Conservation (phyloP, 2,113 vertebrate species). For the Petrocephalus zakoni region DNA sequence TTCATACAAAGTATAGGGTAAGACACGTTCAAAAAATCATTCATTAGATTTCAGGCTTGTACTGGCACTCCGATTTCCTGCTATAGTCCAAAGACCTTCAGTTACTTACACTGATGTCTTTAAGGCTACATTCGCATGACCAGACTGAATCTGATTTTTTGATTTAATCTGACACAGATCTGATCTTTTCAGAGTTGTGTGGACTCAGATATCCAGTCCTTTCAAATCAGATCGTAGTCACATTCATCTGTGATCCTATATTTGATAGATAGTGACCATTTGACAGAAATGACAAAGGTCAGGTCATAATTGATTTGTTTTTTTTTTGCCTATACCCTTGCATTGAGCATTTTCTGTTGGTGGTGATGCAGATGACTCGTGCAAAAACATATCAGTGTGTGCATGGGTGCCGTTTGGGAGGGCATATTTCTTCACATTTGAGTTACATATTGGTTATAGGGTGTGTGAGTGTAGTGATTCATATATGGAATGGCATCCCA, state of each 20-base stretch:
- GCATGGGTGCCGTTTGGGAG: not conserved
- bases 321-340: not conserved
- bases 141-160: too few species aligned
- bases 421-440: not conserved
- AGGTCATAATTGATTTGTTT: not conserved
- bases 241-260: not conserved
- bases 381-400: not conserved
- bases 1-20: too few species aligned
- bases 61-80: too few species aligned
- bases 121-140: too few species aligned
- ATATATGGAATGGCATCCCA: not conserved
- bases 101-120: too few species aligned
- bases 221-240: not conserved
- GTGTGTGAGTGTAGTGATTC: not conserved
- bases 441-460: not conserved
- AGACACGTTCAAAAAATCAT: too few species aligned
- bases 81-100: too few species aligned
- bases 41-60: too few species aligned
- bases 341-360: not conserved
- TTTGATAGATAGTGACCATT: not conserved
- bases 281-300: not conserved
- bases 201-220: too few species aligned
- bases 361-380: not conserved
- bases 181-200: too few species aligned
- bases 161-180: too few species aligned